Conservation (phyloP, 1,140 invertebrate genomes). For the Musca domestica region DNA sequence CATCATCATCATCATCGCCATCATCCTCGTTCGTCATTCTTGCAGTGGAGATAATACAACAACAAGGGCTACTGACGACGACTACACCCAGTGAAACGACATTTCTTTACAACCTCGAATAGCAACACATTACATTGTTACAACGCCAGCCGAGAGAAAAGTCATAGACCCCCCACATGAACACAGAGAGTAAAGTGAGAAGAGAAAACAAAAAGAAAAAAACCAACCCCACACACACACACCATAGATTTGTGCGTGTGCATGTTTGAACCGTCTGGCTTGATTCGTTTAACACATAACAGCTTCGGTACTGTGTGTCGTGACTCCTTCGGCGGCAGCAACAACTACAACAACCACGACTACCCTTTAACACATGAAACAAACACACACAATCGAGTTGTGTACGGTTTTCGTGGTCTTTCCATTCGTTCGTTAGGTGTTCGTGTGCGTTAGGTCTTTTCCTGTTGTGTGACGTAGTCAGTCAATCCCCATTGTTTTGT, state of each 20-base stretch:
- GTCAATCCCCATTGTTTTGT: too few relatives aligned
- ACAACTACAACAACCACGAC: too few relatives aligned
- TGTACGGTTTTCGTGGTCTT: neutral
- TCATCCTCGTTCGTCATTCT: neutral
- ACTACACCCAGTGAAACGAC: neutral
- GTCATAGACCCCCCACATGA: slow-evolving; percentile 1
- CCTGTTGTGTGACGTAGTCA: too few relatives aligned
- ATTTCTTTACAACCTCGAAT: slow-evolving; percentile 19
- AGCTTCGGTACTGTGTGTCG: too few relatives aligned
- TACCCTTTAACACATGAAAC: too few relatives aligned
- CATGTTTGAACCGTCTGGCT: neutral
- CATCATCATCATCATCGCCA: slow-evolving; percentile 6
- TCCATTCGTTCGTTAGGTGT: neutral
- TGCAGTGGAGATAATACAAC: neutral
- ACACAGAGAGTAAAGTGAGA: neutral
- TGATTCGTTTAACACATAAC: neutral
- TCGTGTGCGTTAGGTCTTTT: neutral
- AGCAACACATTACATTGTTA: slow-evolving; percentile 10
- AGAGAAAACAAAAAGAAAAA: neutral
- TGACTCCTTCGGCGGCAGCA: too few relatives aligned
- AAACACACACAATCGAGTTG: too few relatives aligned
- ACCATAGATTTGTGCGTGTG: slow-evolving; percentile 4
- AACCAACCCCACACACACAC: neutral
- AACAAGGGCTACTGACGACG: neutral
- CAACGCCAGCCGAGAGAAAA: neutral